Base-by-base conservation (phyloP, 2,113 vertebrate genomes). In the Cephalopholis sonnerati region DNA sequence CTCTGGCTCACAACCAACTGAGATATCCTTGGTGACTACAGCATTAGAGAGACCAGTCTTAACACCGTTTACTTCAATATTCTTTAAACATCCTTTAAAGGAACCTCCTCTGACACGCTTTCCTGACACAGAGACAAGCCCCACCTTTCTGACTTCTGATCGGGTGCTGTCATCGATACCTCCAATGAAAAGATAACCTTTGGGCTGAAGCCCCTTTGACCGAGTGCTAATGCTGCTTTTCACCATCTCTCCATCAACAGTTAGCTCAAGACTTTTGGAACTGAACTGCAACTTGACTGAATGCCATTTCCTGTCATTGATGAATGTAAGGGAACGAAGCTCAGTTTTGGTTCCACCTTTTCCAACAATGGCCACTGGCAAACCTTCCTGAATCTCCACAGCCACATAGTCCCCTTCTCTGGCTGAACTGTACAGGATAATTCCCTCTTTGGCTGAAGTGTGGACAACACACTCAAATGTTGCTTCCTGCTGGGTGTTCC, bases 71-170 rank as follows among this genome's bases (percentile, higher is more conserved):
- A 93, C 80, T 91, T 95, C 94, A 74, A 98, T 92, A 72, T 96
- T 94, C 87, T 91, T 96, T 62, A 99, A 88, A 86, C 97, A 99
- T 66, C 98, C 97, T 95, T 96, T 97, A 81, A 99, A 97, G 24
- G 97, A 99, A 48, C 95, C 95, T 89, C 96, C 96, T 82, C 90
- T 93, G 46, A 93, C 65, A 16, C 94, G 94, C 78, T 96, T 98
- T 63, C 96, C 95, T 68, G 96, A 95, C 29, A 96, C 85, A 13
- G 96, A 96, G 6, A 90, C 53, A 82, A 98, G 91, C 1, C 93
- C 93, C 9, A 95, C 91, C 54, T 94, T 96, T 87, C 89, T 92
- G 13, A 95, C 93, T 88, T 97, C 95, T 44, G 88, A 90, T 66
- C 94, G 88, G 27, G 89, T 92, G 48, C 62, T 83, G 51, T 96